Percentiles rank a stretch among this genome's conserved stretches.
Conservation (phyloP, 2,797 vertebrate species). For the Epinephelus coioides region DNA sequence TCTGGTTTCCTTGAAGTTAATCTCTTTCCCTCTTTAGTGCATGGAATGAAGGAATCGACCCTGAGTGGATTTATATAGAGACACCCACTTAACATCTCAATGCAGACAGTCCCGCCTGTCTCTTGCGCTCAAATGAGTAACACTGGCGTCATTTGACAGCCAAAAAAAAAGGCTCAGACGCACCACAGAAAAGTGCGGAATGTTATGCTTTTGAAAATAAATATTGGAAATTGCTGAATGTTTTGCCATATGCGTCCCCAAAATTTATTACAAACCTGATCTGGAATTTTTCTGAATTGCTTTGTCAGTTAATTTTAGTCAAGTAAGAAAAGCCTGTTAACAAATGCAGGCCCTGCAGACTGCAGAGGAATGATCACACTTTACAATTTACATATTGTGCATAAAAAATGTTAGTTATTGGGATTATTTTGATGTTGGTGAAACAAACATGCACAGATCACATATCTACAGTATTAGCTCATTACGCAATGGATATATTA, state of each 20-base stretch:
- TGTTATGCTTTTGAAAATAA: background rate
- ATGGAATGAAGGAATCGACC: conserved; percentile 60
- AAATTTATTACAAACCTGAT: background rate
- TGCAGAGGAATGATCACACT: background rate
- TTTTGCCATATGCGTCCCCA: background rate
- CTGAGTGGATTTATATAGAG: conserved; percentile 85
- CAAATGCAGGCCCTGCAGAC: background rate
- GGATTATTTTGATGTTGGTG: background rate
- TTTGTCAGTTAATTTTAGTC: background rate
- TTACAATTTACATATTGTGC: background rate
- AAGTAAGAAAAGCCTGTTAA: background rate
- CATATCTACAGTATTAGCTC: background rate
- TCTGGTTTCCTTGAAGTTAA: conserved; percentile 44
- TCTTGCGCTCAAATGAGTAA: conserved; percentile 67
- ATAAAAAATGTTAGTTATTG: background rate
- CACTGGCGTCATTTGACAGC: conserved; percentile 50
- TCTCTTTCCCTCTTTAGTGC: conserved; percentile 27
- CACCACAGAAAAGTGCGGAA: background rate
- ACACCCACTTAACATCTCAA: conserved; percentile 91
- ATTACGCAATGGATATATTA: background rate
- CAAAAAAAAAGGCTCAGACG: conserved; percentile 9
- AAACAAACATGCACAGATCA: background rate
- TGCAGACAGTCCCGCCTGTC: conserved; percentile 73
- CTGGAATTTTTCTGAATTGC: background rate
- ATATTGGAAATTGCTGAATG: background rate